These are phyloP conservation scores for Latrodectus geometricus DNA, from an alignment of 1,140 invertebrate species.

Conservation along the genomic window DNA sequence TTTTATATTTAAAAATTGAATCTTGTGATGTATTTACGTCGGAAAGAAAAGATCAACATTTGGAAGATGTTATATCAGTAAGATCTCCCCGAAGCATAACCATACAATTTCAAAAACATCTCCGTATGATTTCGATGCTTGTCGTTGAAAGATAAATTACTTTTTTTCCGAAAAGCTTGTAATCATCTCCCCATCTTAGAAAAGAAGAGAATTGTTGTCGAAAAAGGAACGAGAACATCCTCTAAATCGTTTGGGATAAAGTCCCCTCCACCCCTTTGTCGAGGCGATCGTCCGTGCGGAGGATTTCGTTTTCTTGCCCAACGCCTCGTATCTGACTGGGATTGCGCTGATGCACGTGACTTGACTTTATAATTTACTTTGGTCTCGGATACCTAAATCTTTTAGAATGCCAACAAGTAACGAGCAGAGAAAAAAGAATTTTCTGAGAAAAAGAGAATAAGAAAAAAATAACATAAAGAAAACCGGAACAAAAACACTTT, in stretches of 20 bases:
- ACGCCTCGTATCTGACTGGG: slow-evolving; percentile 21
- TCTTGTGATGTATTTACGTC: background rate
- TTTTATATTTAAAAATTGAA: no score
- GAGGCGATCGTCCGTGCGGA: slow-evolving; percentile 31
- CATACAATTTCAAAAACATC: background rate
- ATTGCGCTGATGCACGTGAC: slow-evolving; percentile 15
- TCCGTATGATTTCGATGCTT: background rate
- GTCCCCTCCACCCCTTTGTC: slow-evolving; percentile 18
- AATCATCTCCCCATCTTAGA: background rate
- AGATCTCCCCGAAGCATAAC: background rate
- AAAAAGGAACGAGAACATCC: slow-evolving; percentile 36
- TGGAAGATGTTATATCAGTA: background rate
- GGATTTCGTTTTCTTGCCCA: slow-evolving; percentile 37
- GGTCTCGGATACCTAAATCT: slow-evolving; percentile 51
- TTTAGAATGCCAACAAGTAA: slow-evolving; percentile 57
- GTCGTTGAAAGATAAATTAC: background rate
- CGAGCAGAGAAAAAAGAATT: slow-evolving; percentile 5
- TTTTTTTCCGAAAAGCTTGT: background rate
- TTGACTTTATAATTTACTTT: slow-evolving; percentile 56
- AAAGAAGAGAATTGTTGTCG: slow-evolving; percentile 2
- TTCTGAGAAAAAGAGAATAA: background rate
- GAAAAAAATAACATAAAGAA: background rate
- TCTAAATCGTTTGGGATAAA: slow-evolving; percentile 19
- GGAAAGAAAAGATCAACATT: background rate
- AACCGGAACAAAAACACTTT: slow-evolving; percentile 5